phyloP scores from a whole-genome alignment of 2,113 vertebrate genomes.

The Pteruthius melanotis region DNA sequence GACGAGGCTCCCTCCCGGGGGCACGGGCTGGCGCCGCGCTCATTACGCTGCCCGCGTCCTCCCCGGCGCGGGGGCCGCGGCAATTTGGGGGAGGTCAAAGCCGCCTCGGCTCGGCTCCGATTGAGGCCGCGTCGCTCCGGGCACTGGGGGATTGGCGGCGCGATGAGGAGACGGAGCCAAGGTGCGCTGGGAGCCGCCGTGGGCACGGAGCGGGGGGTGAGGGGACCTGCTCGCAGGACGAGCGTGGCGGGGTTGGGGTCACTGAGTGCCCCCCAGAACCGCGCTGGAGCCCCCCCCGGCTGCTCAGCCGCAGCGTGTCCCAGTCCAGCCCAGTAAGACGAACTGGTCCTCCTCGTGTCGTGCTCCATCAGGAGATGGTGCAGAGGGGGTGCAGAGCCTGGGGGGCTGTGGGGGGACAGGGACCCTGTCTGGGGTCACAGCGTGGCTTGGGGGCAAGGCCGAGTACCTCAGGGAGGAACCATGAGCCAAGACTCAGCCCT shows the following conservation, averaged over 20 bases:
- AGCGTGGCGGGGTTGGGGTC: neutral
- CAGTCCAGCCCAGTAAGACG: neutral
- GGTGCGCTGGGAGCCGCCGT: accelerated
- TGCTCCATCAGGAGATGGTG: neutral
- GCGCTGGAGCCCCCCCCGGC: neutral
- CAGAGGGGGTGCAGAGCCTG: accelerated
- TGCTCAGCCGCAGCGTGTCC: accelerated
- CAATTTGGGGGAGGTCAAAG: slow-evolving; percentile 50
- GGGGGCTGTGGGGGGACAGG: too few species aligned
- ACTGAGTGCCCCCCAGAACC: accelerated
- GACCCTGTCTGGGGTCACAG: neutral
- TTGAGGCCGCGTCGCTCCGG: slow-evolving; percentile 24
- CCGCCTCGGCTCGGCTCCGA: neutral
- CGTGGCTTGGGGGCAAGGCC: accelerated
- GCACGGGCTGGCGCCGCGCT: neutral
- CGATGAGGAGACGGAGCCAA: neutral
- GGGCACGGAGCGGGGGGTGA: accelerated
- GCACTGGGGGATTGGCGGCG: neutral
- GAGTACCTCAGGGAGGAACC: neutral
- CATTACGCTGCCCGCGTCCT: neutral
- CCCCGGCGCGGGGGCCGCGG: neutral
- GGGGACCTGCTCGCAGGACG: accelerated
- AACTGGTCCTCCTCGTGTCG: accelerated
- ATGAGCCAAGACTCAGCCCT: neutral
- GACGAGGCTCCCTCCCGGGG: neutral